Evolutionary conservation across 2,113 vertebrate genomes (phyloP).

Genomic region (Petaurus breviceps): DNA sequence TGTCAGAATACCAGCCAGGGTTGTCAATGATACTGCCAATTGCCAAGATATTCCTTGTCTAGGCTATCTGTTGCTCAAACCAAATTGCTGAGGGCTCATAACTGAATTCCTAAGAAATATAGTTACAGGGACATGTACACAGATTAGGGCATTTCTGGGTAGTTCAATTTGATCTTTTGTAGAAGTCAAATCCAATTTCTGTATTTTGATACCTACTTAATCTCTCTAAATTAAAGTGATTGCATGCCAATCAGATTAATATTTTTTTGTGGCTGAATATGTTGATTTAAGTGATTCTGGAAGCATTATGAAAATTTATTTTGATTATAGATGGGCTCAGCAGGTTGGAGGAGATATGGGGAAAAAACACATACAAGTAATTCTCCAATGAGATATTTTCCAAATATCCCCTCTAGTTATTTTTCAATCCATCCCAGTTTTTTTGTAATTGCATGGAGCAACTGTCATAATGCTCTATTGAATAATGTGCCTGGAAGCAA

Average conservation of each 20-base stretch:
- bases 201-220: constrained; percentile 33
- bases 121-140: neutral
- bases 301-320: constrained; percentile 8
- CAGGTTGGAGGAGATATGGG: neutral
- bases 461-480: constrained; percentile 43
- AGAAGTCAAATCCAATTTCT: neutral
- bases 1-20: neutral
- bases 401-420: constrained; percentile 2
- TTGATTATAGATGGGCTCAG: constrained; percentile 10
- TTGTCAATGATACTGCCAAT: neutral
- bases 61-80: constrained; percentile 28
- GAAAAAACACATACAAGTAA: neutral
- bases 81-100: constrained; percentile 37
- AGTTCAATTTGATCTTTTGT: constrained; percentile 27
- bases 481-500: constrained; percentile 41
- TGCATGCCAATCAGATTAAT: neutral
- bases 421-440: constrained; percentile 30
- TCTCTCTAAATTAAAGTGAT: constrained; percentile 40
- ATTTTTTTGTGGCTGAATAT: constrained; percentile 7
- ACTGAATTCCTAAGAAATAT: neutral
- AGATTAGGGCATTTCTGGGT: neutral
- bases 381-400: neutral
- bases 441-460: neutral
- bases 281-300: constrained; percentile 10
- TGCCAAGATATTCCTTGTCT: neutral